phyloP scores from a whole-genome alignment of 2,113 vertebrate genomes.

The Laterallus jamaicensis region DNA sequence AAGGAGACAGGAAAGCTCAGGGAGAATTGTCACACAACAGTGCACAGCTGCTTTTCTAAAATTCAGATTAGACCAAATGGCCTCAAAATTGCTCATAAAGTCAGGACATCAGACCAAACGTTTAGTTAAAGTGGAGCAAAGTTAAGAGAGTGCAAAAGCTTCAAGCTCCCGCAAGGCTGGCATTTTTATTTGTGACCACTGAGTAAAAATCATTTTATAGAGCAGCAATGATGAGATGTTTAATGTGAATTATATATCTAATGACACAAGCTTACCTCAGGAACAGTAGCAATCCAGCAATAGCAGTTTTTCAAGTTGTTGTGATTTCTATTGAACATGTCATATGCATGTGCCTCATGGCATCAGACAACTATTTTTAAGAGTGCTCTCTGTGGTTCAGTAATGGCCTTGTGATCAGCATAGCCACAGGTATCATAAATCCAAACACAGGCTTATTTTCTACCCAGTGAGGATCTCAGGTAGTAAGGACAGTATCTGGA shows the following conservation, averaged over 20 bases:
- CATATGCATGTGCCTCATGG: not conserved
- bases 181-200: constrained; percentile 16
- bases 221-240: not conserved
- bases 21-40: constrained; percentile 31
- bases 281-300: constrained; percentile 5
- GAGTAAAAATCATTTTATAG: not conserved
- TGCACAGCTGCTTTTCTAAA: constrained; percentile 31
- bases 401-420: not conserved
- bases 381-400: not conserved
- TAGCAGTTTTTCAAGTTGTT: not conserved
- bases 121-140: not conserved
- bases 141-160: not conserved
- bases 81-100: constrained; percentile 26
- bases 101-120: constrained; percentile 18
- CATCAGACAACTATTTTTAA: constrained; percentile 17
- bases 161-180: not conserved
- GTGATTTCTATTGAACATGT: constrained; percentile 17
- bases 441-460: not conserved
- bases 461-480: not conserved
- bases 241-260: constrained; percentile 1
- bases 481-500: not conserved
- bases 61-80: constrained; percentile 49
- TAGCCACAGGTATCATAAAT: not conserved
- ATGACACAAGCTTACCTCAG: not conserved
- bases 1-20: constrained; percentile 15